Evolutionary conservation across 2,888 invertebrate species (phyloP), one percentile per base, ranked within the genome.

Genomic region (Lasiommata megera): DNA sequence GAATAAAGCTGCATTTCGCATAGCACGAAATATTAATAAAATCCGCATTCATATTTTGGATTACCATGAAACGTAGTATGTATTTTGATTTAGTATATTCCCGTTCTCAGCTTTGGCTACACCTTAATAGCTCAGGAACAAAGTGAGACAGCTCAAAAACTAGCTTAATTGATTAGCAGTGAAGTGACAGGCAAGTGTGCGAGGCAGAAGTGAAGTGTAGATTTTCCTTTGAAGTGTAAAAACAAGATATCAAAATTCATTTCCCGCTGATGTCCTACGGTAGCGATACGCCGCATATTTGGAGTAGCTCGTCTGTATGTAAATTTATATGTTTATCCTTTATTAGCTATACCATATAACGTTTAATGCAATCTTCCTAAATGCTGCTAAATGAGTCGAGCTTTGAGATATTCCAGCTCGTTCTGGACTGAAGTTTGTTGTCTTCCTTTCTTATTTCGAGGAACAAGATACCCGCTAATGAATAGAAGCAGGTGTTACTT

Each of bases 181-280:
- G n/a, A n/a, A n/a, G n/a, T n/a, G n/a, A n/a, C n/a, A n/a, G n/a
- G n/a, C 17, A 23, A 28, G 12, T 6, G 12, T 7, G 72, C 71
- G 58, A 73, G 73, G 69, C 36, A 23, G 34, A 36, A 54, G 56
- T 46, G 62, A 54, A 51, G 64, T 60, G 56, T 37, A 64, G 64
- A 61, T 66, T 56, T 60, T 60, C 50, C 55, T 29, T 6, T 29
- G 60, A 61, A 59, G 73, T 65, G 71, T 63, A 54, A 64, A 60
- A 8, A 61, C 60, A 67, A 83, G 73, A 81, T 79, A 72, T 86
- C 90, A 90, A 90, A 77, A 90, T 90, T 90, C 89, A 89, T 90
- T 90, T 90, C 89, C 89, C 89, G 84, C 89, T 89, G 82, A 91
- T 91, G 91, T 90, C 91, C 66, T 88, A 89, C 85, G 87, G 88